phyloP scores from a whole-genome alignment of 2,797 vertebrate species.

The Alauda arvensis region DNA sequence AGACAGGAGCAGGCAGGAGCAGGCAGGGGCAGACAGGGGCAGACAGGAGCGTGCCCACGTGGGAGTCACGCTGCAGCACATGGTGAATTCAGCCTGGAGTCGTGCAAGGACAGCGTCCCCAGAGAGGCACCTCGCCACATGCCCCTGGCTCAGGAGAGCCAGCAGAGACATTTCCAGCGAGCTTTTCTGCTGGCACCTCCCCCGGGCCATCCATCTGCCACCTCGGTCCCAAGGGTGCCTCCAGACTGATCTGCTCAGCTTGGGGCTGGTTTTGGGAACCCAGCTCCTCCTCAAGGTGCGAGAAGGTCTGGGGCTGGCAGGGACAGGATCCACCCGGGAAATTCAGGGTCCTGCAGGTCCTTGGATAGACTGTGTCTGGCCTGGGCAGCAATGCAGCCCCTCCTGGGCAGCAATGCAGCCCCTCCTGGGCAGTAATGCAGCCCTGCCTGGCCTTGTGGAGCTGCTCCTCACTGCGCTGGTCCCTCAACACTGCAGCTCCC shows the following conservation, averaged over 20 bases:
- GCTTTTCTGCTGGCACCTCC: not conserved
- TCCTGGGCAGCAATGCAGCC: not conserved
- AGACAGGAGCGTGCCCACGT: not conserved
- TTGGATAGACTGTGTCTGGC: not conserved
- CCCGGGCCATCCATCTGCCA: not conserved
- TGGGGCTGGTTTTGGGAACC: not conserved
- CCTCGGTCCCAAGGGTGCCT: not conserved
- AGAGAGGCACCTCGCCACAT: not conserved
- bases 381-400: not conserved
- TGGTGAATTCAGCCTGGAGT: not conserved
- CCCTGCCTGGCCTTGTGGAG: not conserved
- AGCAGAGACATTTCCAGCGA: not conserved
- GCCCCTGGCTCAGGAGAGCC: not conserved
- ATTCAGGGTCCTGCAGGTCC: not conserved
- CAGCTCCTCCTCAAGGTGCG: not conserved
- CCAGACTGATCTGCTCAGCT: not conserved
- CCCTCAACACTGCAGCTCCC: not conserved
- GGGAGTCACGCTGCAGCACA: not conserved
- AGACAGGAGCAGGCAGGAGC: too few relatives aligned
- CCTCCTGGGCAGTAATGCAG: not conserved
- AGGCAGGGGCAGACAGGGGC: not conserved
- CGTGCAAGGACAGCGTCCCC: not conserved
- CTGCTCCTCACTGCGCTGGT: not conserved
- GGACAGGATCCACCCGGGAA: fast-evolving
- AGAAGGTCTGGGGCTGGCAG: not conserved